A percentile compares a stretch with the other conserved stretches of the same genome.
These are phyloP conservation scores for Shinisaurus crocodilurus DNA, from an alignment of 2,113 vertebrate species.

Conservation along the genomic window DNA sequence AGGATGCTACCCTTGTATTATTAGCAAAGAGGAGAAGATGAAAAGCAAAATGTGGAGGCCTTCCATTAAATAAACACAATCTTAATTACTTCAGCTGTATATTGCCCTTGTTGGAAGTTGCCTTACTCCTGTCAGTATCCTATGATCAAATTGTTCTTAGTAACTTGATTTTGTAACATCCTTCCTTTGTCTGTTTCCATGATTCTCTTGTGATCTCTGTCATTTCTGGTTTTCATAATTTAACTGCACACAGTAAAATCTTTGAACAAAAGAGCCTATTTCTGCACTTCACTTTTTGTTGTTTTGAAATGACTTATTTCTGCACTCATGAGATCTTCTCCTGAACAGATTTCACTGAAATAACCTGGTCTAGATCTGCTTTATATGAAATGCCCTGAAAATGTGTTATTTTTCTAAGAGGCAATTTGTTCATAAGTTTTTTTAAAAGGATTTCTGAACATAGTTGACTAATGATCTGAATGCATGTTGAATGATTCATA, in stretches of 20 bases:
- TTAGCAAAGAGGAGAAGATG: neutral
- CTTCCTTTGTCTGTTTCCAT: slow-evolving; percentile 9
- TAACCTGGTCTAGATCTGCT: neutral
- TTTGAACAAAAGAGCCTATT: neutral
- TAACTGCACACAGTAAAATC: neutral
- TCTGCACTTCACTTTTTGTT: neutral
- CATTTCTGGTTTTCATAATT: neutral
- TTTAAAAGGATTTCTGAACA: neutral
- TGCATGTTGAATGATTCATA: neutral
- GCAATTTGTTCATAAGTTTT: neutral
- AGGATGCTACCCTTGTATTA: neutral
- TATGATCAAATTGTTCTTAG: slow-evolving; percentile 3
- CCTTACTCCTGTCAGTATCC: slow-evolving; percentile 19
- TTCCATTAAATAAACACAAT: neutral
- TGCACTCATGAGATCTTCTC: neutral
- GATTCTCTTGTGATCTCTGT: slow-evolving; percentile 24
- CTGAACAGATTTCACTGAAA: neutral
- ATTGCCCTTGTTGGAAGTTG: neutral
- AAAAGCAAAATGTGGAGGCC: neutral
- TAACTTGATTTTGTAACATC: slow-evolving; percentile 23
- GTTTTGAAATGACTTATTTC: neutral
- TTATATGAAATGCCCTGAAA: neutral
- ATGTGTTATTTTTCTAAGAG: neutral
- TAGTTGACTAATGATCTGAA: neutral
- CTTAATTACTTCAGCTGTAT: neutral